These are phyloP conservation scores for Perizoma affinitatum DNA, from an alignment of 2,888 invertebrate genomes.

Conservation along the genomic window DNA sequence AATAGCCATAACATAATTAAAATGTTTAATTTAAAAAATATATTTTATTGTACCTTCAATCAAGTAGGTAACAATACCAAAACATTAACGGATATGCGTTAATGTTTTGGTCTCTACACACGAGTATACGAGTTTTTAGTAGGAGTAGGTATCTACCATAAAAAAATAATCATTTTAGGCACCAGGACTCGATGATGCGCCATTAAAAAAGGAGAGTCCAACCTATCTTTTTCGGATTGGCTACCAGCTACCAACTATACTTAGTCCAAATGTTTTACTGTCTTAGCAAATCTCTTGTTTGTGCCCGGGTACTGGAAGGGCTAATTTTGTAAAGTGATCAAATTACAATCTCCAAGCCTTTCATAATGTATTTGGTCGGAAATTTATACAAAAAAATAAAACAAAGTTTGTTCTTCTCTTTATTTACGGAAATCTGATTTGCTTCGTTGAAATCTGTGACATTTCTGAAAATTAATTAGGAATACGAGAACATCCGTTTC, in stretches of 20 bases:
- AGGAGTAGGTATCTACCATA: too few relatives aligned
- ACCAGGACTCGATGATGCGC: too few relatives aligned
- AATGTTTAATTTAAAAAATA: too few relatives aligned
- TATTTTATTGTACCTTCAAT: too few relatives aligned
- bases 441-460: slow-evolving; percentile 13
- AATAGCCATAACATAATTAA: too few relatives aligned
- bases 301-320: slow-evolving; percentile 50
- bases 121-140: too few relatives aligned
- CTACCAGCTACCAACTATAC: background rate
- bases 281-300: slow-evolving; percentile 49
- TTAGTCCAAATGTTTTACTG: slow-evolving; percentile 34
- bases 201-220: background rate
- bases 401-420: slow-evolving; percentile 28
- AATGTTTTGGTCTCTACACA: too few relatives aligned
- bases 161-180: too few relatives aligned
- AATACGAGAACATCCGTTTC: too few relatives aligned
- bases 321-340: slow-evolving; percentile 59
- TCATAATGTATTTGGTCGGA: slow-evolving; percentile 45
- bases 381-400: slow-evolving; percentile 35
- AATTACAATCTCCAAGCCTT: slow-evolving; percentile 55
- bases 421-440: slow-evolving; percentile 30
- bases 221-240: background rate
- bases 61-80: too few relatives aligned
- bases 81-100: too few relatives aligned
- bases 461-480: slow-evolving; percentile 8